Evolutionary conservation across 2,888 invertebrate species (phyloP).

Genomic region (Alitta virens): DNA sequence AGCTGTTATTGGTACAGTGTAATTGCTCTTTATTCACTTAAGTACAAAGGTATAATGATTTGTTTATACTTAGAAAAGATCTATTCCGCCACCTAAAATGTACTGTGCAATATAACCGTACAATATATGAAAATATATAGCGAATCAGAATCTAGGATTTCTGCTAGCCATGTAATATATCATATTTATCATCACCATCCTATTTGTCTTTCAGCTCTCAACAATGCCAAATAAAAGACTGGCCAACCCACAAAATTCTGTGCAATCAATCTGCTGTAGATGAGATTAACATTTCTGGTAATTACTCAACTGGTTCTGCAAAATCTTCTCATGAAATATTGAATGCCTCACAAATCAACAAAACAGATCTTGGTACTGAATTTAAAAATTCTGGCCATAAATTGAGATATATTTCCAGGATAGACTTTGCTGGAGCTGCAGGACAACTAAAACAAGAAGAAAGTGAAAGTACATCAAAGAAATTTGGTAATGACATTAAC

Average conservation of each 20-base stretch:
- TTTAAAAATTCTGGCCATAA: background rate
- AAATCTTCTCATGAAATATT: background rate
- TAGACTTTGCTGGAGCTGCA: background rate
- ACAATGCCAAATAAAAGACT: conserved; percentile 39
- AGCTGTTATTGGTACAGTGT: no score
- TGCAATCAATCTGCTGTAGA: background rate
- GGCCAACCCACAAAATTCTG: conserved; percentile 32
- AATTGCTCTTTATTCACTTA: no score
- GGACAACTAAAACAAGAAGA: background rate
- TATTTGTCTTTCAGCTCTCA: conserved; percentile 40
- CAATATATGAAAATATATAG: no score
- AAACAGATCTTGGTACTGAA: background rate
- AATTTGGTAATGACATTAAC: background rate
- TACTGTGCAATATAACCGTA: no score
- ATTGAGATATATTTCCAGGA: background rate
- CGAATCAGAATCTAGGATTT: no score
- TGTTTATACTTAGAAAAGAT: no score
- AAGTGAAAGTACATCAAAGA: background rate
- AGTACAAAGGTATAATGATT: no score
- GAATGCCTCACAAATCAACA: background rate
- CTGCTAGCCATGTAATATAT: no score
- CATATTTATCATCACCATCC: no score
- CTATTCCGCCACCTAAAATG: no score
- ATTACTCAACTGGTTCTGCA: background rate
- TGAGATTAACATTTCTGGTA: background rate